Base-by-base conservation (phyloP, 2,888 invertebrate species). In the Phragmatobia fuliginosa region DNA sequence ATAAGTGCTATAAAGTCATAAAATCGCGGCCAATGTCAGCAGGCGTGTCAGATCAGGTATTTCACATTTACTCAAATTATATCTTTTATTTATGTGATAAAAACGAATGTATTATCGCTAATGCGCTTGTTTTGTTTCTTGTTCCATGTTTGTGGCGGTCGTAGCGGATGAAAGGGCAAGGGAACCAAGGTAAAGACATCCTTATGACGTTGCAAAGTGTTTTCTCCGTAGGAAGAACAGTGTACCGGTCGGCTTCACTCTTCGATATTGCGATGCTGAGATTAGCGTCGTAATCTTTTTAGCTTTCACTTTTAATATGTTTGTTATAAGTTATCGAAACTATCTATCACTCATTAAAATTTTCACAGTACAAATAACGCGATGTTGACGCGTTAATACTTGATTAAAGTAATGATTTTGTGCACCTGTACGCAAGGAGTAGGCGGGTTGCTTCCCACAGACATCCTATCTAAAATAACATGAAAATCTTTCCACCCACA, bases 1-100 rank as follows among this genome's bases (percentile, higher is more conserved):
- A 87, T 87, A 92, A 92, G 94, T 93, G 94, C 90, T 94, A 91
- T 94, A 92, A 94, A 95, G 88, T 90, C 87, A 80, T 88, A 94
- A 96, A 96, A 96, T 95, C 96, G 95, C 96, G 95, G 97, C 97
- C 97, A 97, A 97, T 97, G 97, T 97, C 97, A 97, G 97, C 97
- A 97, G 97, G 97, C 97, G 97, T 97, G 97, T 97, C 97, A 96
- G 97, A 97, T 96, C 97, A 97, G 97, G 97, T 97, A 97, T 95
- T 92, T 94, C 87, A 83, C 87, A 87, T 92, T 90, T 90, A 83
- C 79, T 79, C 80, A 83, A 81, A 87, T 81, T 87, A 89, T 85
- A 83, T 83, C 77, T 75, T 80, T 74, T 86, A 85, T 84, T 87
- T 87, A 85, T 77, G 83, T 75, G 71, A 67, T 72, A 72, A 70